Evolutionary conservation across 2,797 vertebrate genomes (phyloP).

Genomic region (Pyrocephalus nanus): DNA sequence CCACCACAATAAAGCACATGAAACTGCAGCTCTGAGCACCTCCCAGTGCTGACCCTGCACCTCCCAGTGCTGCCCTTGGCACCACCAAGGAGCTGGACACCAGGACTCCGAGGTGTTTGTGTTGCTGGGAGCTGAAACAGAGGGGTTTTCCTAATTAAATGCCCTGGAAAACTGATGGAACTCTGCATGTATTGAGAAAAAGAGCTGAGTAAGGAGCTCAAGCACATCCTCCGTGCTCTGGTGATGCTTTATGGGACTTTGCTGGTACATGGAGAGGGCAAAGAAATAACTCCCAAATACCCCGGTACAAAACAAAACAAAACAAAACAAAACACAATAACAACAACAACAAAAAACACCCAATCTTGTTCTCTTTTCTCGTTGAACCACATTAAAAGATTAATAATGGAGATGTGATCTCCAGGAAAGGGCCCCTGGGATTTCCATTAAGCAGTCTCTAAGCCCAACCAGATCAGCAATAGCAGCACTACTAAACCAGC

Average conservation of each 20-base stretch:
- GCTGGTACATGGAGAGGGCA: background rate
- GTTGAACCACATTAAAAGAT: background rate
- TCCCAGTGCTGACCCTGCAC: background rate
- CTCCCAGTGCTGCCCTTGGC: background rate
- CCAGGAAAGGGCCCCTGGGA: background rate
- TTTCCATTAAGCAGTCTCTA: background rate
- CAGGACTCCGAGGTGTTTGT: background rate
- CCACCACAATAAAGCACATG: background rate
- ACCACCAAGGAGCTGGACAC: background rate
- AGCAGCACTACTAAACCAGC: background rate
- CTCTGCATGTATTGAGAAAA: background rate
- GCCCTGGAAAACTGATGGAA: background rate
- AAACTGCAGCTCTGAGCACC: too few species aligned
- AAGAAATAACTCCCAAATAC: background rate
- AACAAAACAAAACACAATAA: too few species aligned
- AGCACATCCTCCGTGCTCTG: background rate
- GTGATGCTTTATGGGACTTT: rapidly evolving
- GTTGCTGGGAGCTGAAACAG: too few species aligned
- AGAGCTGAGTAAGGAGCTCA: background rate
- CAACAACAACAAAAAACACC: background rate
- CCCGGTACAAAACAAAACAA: too few species aligned
- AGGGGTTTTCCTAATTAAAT: rapidly evolving
- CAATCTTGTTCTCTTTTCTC: background rate
- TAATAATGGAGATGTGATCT: background rate
- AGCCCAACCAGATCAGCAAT: background rate